Evolutionary conservation across 2,797 vertebrate genomes (phyloP).

Genomic region (Labeo calbasu): DNA sequence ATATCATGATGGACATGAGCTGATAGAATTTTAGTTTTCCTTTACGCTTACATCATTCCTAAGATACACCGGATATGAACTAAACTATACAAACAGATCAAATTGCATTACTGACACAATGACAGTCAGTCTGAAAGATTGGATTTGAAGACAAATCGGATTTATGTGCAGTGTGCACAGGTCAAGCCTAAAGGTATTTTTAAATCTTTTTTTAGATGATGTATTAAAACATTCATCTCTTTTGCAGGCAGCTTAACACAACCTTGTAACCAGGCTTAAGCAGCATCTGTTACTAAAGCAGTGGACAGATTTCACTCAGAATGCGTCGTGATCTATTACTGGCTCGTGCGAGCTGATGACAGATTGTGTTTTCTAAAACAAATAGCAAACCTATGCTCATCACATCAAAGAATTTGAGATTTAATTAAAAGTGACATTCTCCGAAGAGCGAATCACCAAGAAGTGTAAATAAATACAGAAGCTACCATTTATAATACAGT

Average conservation of each 20-base stretch:
- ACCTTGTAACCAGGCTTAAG: constrained; percentile 15
- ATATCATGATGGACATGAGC: not conserved
- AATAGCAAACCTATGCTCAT: constrained; percentile 20
- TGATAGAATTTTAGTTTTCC: not conserved
- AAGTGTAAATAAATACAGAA: not conserved
- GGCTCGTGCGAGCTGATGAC: not conserved
- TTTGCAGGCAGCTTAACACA: constrained; percentile 17
- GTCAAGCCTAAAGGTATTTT: constrained; percentile 13
- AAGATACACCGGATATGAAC: not conserved
- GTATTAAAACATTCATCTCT: not conserved
- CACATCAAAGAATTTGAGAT: not conserved
- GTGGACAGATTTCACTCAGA: constrained; percentile 32
- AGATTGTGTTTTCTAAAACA: constrained; percentile 39
- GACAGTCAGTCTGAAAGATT: constrained; percentile 11
- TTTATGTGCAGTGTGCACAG: not conserved
- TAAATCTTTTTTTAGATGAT: constrained; percentile 21
- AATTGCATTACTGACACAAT: constrained; percentile 5
- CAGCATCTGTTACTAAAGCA: constrained; percentile 39
- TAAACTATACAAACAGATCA: not conserved
- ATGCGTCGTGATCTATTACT: constrained; percentile 12
- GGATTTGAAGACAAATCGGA: constrained; percentile 3
- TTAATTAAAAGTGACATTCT: not conserved
- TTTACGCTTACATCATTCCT: not conserved
- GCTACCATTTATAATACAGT: not conserved
- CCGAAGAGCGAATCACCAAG: not conserved